Conservation (phyloP, 2,113 vertebrate species). For the Mugil cephalus region DNA sequence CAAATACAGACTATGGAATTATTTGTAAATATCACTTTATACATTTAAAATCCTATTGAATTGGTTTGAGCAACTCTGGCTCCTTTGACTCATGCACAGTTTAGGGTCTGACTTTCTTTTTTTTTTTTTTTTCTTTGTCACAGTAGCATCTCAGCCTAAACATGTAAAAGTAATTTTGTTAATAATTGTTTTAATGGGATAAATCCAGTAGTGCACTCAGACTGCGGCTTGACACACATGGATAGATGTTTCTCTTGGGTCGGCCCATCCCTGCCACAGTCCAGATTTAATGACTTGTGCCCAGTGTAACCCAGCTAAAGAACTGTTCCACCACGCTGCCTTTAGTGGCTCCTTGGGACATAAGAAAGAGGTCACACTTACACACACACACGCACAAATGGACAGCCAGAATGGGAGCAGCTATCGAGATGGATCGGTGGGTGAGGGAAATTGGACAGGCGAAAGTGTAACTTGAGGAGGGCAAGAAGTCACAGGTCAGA, state of each 20-base stretch:
- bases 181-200: neutral
- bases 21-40: too few relatives aligned
- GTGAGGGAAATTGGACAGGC: slow-evolving; percentile 21
- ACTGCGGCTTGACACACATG: neutral
- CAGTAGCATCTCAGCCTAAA: neutral
- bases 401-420: slow-evolving; percentile 20
- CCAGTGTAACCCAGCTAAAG: slow-evolving; percentile 74
- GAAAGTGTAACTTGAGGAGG: slow-evolving; percentile 23
- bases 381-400: slow-evolving; percentile 23
- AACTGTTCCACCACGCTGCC: slow-evolving; percentile 73
- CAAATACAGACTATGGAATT: too few relatives aligned
- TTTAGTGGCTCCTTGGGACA: slow-evolving; percentile 71
- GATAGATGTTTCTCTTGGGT: slow-evolving; percentile 21
- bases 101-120: neutral
- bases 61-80: too few relatives aligned
- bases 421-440: slow-evolving; percentile 50
- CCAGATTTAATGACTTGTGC: slow-evolving; percentile 83
- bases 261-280: slow-evolving; percentile 33
- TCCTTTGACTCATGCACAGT: neutral
- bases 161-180: neutral
- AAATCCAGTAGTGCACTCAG: neutral
- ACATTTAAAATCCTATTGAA: too few relatives aligned
- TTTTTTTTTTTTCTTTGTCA: neutral
- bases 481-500: slow-evolving; percentile 55
- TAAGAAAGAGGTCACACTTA: slow-evolving; percentile 48